A percentile compares a stretch with the other conserved stretches of the same genome.
These are phyloP conservation scores for Enoplosus armatus DNA, from an alignment of 2,797 vertebrate species.

Conservation along the genomic window DNA sequence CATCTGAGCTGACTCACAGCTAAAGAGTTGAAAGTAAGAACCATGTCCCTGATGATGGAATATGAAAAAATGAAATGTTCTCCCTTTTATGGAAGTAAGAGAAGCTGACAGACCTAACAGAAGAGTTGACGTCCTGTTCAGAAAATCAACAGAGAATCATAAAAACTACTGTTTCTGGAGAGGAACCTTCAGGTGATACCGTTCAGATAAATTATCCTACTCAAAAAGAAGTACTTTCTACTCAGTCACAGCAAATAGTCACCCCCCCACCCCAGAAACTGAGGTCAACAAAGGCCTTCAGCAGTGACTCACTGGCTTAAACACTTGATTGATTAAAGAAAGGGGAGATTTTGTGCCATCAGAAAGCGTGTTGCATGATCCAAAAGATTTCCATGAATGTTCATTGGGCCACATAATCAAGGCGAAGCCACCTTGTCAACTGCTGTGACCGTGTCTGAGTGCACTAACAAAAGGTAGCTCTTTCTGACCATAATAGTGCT, in stretches of 20 bases:
- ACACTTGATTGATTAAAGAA: slow-evolving; percentile 24
- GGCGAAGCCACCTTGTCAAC: neutral
- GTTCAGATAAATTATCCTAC: slow-evolving; percentile 2
- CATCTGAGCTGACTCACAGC: slow-evolving; percentile 51
- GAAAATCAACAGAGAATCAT: slow-evolving; percentile 19
- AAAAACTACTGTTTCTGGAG: neutral
- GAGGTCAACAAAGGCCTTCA: slow-evolving; percentile 13
- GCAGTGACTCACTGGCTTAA: slow-evolving; percentile 6
- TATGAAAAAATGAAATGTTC: neutral
- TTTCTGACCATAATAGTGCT: slow-evolving; percentile 25
- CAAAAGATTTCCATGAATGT: slow-evolving; percentile 7
- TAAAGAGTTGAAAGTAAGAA: slow-evolving; percentile 20
- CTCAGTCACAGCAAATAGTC: neutral
- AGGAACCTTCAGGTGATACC: neutral
- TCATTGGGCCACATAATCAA: neutral
- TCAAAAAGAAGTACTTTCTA: neutral
- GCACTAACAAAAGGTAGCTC: slow-evolving; percentile 29
- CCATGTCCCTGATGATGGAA: slow-evolving; percentile 22
- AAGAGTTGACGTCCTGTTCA: too few relatives aligned
- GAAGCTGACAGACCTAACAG: slow-evolving; percentile 19
- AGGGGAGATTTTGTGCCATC: neutral
- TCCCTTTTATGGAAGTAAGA: slow-evolving; percentile 8
- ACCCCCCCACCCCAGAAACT: neutral
- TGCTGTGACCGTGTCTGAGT: slow-evolving; percentile 1
- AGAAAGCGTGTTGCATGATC: slow-evolving; percentile 31